Base-by-base conservation (phyloP, 2,113 vertebrate species). In the Tupaia chinensis region DNA sequence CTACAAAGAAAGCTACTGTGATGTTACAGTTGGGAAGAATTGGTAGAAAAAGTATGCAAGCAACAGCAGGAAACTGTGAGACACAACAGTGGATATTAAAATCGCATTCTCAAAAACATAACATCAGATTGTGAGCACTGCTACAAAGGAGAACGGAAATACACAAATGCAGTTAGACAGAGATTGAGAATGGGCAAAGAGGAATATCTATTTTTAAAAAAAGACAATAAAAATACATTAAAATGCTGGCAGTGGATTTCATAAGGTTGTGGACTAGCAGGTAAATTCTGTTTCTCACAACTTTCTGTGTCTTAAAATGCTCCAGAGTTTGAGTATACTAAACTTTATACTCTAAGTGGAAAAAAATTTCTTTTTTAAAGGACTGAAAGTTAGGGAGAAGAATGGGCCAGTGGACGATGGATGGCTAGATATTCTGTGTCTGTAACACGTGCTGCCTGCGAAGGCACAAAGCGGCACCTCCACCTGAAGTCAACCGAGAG, bases 291-390 rank as follows among this genome's bases (percentile, higher is more conserved):
- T 73, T 89, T 34, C 53, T 88, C 22, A 60, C 1, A n/a, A 3
- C 16, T 87, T 89, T 53, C 14, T 54, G 53, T 53, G 76, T 89
- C 96, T 93, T 95, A 61, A 73, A 94, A 65, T 65, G 53, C 73
- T 63, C 10, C 58, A 79, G 61, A 81, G 54, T 85, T 65, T 87
- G 13, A 9, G 87, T 27, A 32, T 17, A 87, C 7, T 66, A 74
- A n/a, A n/a, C 53, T 78, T 95, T 77, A 83, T 10, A 85, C 10
- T 78, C 29, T 85, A 87, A 5, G 3, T 44, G 9, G 9, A 29
- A 9, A 8, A 60, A 72, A 19, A 25, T 19, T 1, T 80, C 2
- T 56, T 90, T 78, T 80, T 80, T 84, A 17, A 89, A 84, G 19
- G 81, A n/a, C 15, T 86, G 29, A 87, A 72, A 34, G 11, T 74